Conservation (phyloP, 2,113 vertebrate species). For the Cyprinodon brontotheroides region DNA sequence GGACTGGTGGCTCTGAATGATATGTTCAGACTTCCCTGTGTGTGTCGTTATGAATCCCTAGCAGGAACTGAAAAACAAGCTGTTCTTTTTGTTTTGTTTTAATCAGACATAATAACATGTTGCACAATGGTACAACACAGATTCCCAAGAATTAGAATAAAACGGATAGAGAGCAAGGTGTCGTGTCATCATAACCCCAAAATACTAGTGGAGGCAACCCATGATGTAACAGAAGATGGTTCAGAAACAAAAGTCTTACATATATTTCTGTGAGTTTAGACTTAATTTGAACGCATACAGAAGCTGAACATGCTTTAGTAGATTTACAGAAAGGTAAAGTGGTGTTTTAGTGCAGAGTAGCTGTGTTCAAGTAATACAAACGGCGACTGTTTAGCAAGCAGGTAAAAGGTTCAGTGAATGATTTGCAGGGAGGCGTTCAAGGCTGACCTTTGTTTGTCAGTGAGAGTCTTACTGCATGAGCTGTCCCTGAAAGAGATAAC, state of each 20-base stretch:
- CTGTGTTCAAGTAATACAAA: neutral
- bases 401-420: conserved; percentile 3
- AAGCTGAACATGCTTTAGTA: neutral
- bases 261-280: neutral
- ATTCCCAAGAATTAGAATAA: neutral
- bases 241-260: neutral
- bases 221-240: too few relatives aligned
- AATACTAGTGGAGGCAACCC: neutral
- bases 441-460: conserved; percentile 48
- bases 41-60: neutral
- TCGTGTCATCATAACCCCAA: neutral
- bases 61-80: neutral
- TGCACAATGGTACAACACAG: neutral
- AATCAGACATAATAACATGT: neutral
- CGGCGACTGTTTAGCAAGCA: neutral
- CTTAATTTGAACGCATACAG: neutral
- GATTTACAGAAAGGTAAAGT: neutral
- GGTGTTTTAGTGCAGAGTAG: neutral
- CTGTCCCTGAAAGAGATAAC: conserved; percentile 59
- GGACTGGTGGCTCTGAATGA: conserved; percentile 9
- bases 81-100: neutral
- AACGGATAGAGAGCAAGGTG: too few relatives aligned
- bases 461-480: conserved; percentile 29
- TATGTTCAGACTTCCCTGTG: conserved; percentile 15
- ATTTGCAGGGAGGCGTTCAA: neutral